Evolutionary conservation across 2,797 vertebrate species (phyloP), one percentile per base, ranked within the genome.

Genomic region (Poecilia wingei): DNA sequence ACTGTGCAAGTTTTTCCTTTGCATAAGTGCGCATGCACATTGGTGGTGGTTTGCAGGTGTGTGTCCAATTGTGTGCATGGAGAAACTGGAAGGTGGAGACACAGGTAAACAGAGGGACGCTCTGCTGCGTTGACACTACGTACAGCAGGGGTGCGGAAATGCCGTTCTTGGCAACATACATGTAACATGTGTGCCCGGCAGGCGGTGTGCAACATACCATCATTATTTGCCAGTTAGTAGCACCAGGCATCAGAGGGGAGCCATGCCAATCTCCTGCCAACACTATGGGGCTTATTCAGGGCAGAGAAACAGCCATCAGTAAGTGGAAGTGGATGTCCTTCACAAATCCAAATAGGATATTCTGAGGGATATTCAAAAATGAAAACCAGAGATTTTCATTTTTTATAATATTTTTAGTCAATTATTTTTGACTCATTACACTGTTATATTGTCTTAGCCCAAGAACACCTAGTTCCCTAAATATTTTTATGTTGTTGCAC

Each of bases 61-160:
- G 82, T 86, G 79, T 46, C 33, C 69, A 70, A 43, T 69, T 77
- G 51, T 74, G 77, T 79, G 70, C 72, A 46, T 72, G 81, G 66
- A 64, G 49, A 73, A 83, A 39, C 55, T 47, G 25, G 55, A 76
- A 74, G 64, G 41, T 71, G 84, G 79, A 82, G 43, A 84, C 83
- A 39, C 88, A 90, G 90, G 89, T 87, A 90, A 88, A 94, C 94
- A 93, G 94, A 95, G 92, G 93, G 93, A 91, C 69, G 75, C 91
- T 89, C 93, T 80, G 93, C 86, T 93, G 91, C 7, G 70, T 85
- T 92, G 90, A 86, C 93, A 83, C 91, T 70, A 80, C 25, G 88
- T 92, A 81, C 89, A 39, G 93, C 92, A 86, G 93, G 95, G 93
- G 93, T 94, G 94, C 95, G 95, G 95, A 96, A 96, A 93, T 90